A percentile compares a stretch with the other conserved stretches of the same genome.
Conservation (phyloP, 2,888 invertebrate genomes). For the Conops quadrifasciatus region DNA sequence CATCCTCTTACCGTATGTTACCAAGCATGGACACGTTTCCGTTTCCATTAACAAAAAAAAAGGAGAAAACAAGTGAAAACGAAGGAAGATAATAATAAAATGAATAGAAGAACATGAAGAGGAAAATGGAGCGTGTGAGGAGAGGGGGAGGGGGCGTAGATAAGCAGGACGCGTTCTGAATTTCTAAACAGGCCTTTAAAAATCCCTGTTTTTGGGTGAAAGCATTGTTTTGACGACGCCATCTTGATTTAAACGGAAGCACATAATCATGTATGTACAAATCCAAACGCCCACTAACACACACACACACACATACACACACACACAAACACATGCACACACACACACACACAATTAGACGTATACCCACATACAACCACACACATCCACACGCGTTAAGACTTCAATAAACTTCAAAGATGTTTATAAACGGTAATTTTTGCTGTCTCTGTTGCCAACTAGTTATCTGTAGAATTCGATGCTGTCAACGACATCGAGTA, state of each 20-base stretch:
- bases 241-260: not conserved
- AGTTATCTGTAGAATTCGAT: not conserved
- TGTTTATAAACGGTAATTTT: slow-evolving; percentile 6
- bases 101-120: not conserved
- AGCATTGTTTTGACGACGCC: not conserved
- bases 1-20: no score
- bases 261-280: not conserved
- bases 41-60: not conserved
- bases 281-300: no score
- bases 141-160: not conserved
- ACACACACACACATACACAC: no score
- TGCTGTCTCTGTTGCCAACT: not conserved
- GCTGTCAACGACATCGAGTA: not conserved
- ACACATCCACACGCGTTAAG: not conserved
- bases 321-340: no score
- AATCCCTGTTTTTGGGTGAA: not conserved
- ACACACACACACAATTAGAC: no score
- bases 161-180: not conserved
- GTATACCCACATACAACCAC: not conserved
- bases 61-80: not conserved
- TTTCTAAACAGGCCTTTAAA: not conserved
- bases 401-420: no score
- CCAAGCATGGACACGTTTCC: no score
- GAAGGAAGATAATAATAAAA: not conserved
- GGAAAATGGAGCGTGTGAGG: not conserved